Percentiles rank a stretch among this genome's conserved stretches.
Conservation (phyloP, 2,888 invertebrate species). For the Erebia ligea region DNA sequence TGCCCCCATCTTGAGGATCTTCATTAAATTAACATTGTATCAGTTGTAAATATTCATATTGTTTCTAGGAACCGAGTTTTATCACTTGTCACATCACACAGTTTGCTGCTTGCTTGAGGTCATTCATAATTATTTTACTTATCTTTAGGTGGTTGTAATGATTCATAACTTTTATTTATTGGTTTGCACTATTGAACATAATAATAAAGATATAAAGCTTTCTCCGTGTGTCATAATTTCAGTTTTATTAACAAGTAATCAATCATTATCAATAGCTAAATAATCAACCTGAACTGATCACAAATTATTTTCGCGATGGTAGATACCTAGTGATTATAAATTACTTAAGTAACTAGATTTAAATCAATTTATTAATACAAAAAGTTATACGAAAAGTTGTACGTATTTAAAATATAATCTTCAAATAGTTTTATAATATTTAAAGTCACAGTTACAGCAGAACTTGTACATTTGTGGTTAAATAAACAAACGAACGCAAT, state of each 20-base stretch:
- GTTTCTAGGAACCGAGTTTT: constrained; percentile 32
- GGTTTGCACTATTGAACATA: constrained; percentile 20
- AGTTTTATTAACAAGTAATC: constrained; percentile 14
- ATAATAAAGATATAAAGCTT: background rate
- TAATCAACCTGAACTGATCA: no score
- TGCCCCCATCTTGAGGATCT: constrained; percentile 86
- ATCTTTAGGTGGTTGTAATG: constrained; percentile 12
- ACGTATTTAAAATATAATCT: no score
- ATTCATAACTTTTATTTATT: constrained; percentile 29
- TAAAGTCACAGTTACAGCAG: no score
- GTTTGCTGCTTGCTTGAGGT: constrained; percentile 18
- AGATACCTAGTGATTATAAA: no score
- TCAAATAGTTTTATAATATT: no score
- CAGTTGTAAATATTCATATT: constrained; percentile 26
- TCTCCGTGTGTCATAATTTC: constrained; percentile 53
- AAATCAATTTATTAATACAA: no score
- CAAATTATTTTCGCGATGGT: no score
- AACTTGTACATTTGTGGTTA: no score
- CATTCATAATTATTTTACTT: constrained; percentile 25
- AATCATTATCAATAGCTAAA: background rate
- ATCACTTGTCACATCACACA: constrained; percentile 35
- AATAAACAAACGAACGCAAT: no score
- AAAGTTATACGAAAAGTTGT: no score
- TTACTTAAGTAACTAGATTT: no score
- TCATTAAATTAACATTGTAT: constrained; percentile 67